Conservation (phyloP, 2,888 invertebrate genomes). For the Tribolium freemani region DNA sequence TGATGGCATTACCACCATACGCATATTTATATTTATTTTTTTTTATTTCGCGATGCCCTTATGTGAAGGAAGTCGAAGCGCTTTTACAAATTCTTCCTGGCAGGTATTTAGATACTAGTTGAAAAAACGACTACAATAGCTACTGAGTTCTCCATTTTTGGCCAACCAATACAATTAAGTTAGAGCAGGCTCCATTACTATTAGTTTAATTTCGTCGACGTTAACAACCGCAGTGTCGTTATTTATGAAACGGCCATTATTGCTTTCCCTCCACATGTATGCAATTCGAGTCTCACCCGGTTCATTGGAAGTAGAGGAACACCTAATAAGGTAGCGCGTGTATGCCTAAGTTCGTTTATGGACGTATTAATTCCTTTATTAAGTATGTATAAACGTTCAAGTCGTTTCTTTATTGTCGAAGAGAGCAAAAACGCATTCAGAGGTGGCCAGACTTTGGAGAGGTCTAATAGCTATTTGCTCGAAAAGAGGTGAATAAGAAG, state of each 20-base stretch:
- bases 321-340: constrained; percentile 50
- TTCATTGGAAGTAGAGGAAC: constrained; percentile 49
- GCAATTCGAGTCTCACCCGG: constrained; percentile 43
- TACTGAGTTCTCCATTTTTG: background rate
- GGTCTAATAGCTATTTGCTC: background rate
- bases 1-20: too few relatives aligned
- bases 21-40: too few relatives aligned
- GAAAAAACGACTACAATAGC: background rate
- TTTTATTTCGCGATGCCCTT: too few relatives aligned
- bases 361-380: constrained; percentile 30
- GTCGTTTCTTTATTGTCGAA: constrained; percentile 9
- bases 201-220: constrained; percentile 28
- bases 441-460: background rate
- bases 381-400: constrained; percentile 16
- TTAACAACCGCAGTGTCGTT: constrained; percentile 24
- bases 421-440: background rate
- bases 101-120: background rate
- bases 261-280: constrained; percentile 36
- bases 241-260: constrained; percentile 32
- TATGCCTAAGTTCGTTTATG: constrained; percentile 47
- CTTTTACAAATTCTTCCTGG: background rate
- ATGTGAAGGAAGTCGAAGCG: too few relatives aligned
- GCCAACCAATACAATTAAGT: constrained; percentile 17
- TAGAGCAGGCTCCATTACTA: constrained; percentile 17
- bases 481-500: constrained; percentile 25